Percentiles rank a stretch among this genome's conserved stretches.
Evolutionary conservation across 2,113 vertebrate genomes (phyloP).

Genomic region (Syngnathus typhle): DNA sequence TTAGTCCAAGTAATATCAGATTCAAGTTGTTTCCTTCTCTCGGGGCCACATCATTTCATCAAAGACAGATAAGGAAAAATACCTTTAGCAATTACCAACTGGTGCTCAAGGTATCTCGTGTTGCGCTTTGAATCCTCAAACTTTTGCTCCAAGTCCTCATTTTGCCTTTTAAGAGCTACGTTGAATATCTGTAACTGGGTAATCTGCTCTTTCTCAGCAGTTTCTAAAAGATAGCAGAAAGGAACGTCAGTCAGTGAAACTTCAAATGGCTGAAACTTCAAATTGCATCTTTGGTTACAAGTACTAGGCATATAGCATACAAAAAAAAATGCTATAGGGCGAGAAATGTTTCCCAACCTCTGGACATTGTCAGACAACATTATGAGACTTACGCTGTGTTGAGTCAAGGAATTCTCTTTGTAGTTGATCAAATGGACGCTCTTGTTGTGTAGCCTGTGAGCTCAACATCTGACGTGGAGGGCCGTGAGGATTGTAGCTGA

Average conservation of each 20-base stretch:
- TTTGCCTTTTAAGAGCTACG: slow-evolving; percentile 84
- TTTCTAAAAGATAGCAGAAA: slow-evolving; percentile 65
- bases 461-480: slow-evolving; percentile 65
- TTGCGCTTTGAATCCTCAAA: slow-evolving; percentile 83
- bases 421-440: slow-evolving; percentile 75
- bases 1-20: not conserved
- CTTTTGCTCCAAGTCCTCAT: slow-evolving; percentile 81
- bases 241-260: not conserved
- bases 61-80: slow-evolving; percentile 18
- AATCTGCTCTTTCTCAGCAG: slow-evolving; percentile 78
- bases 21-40: not conserved
- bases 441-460: slow-evolving; percentile 54
- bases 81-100: slow-evolving; percentile 89
- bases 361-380: not conserved
- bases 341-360: not conserved
- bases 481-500: slow-evolving; percentile 80
- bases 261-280: not conserved
- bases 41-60: not conserved
- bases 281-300: not conserved
- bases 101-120: slow-evolving; percentile 86
- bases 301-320: not conserved
- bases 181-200: slow-evolving; percentile 87
- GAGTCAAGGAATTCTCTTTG: slow-evolving; percentile 82
- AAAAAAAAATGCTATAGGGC: not conserved
- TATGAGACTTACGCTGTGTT: slow-evolving; percentile 74